Conservation (phyloP, 2,113 vertebrate genomes). For the Gorilla gorilla region DNA sequence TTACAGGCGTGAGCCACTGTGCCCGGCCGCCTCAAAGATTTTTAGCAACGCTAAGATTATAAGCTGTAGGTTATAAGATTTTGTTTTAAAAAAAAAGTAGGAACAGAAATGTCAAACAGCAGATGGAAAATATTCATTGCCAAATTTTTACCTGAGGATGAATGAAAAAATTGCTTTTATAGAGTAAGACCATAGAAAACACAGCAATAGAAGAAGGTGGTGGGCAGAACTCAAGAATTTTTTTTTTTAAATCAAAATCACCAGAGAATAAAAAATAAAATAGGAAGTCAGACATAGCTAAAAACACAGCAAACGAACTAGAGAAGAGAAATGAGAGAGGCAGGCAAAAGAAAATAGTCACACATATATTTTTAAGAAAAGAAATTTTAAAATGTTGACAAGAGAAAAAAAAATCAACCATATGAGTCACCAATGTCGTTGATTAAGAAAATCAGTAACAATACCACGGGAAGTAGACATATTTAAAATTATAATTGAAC, state of each 20-base stretch:
- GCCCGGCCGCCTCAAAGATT: neutral
- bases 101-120: neutral
- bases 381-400: neutral
- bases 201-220: neutral
- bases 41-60: neutral
- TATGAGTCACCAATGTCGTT: neutral
- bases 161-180: neutral
- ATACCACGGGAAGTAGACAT: neutral
- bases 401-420: neutral
- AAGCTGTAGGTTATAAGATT: neutral
- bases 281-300: neutral
- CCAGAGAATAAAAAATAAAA: neutral
- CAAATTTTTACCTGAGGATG: neutral
- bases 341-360: neutral
- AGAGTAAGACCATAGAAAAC: neutral
- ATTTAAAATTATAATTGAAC: neutral
- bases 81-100: no score
- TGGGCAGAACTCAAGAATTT: neutral
- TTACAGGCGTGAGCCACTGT: rapidly evolving
- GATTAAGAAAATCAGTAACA: neutral
- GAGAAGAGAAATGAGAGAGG: neutral
- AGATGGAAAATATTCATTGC: neutral
- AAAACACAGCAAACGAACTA: neutral
- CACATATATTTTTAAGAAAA: neutral
- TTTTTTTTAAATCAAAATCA: neutral